Conservation (phyloP, 2,113 vertebrate species). For the Struthio camelus region DNA sequence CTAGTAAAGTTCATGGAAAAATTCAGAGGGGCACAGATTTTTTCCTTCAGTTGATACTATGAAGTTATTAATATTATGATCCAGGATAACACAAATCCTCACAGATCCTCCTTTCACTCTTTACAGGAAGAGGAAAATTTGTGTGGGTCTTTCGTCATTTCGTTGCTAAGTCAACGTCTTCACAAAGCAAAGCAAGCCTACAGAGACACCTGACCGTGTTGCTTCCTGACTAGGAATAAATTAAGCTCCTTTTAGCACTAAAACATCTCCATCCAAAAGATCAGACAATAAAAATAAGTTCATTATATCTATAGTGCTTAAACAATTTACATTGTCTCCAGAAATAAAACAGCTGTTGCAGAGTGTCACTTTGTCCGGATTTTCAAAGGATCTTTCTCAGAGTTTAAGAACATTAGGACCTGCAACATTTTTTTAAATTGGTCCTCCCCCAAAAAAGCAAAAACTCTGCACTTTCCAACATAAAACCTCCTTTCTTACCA, state of each 20-base stretch:
- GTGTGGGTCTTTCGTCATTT: background rate
- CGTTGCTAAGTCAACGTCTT: background rate
- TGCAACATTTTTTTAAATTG: background rate
- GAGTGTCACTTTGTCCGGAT: background rate
- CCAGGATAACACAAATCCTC: no score
- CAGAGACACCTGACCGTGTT: background rate
- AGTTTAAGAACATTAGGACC: background rate
- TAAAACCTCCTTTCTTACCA: background rate
- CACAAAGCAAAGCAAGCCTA: background rate
- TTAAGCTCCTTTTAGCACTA: background rate
- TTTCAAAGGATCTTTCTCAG: background rate
- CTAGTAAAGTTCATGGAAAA: background rate
- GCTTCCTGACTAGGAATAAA: background rate
- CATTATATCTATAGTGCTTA: background rate
- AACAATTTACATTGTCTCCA: background rate
- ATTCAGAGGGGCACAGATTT: background rate
- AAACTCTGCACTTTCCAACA: background rate
- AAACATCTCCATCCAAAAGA: background rate
- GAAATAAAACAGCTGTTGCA: background rate
- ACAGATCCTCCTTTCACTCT: no score
- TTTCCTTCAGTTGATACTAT: background rate
- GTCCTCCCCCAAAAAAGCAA: background rate
- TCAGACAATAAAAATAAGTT: background rate
- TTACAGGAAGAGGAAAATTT: background rate
- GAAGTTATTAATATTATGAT: background rate